phyloP scores from a whole-genome alignment of 2,888 invertebrate genomes.

The Polietes domitor region DNA sequence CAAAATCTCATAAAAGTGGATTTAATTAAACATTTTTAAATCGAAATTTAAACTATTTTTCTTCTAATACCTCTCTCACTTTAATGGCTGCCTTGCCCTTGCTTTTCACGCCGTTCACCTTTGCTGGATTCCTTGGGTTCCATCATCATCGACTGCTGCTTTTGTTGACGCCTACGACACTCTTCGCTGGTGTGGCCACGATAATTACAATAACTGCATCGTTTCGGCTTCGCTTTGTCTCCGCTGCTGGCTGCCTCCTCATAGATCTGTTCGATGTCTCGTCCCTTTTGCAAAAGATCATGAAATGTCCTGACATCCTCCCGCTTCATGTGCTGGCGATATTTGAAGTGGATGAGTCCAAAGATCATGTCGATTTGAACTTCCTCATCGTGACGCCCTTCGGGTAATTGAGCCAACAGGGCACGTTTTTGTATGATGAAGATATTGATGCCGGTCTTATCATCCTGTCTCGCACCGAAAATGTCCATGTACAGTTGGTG shows the following conservation, averaged over 20 bases:
- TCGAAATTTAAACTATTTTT: not conserved
- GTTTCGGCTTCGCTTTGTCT: constrained; percentile 69
- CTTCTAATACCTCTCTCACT: not conserved
- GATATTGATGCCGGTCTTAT: constrained; percentile 72
- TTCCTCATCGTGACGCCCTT: constrained; percentile 75
- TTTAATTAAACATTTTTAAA: too few species aligned
- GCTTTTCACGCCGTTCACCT: not conserved
- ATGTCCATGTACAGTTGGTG: constrained; percentile 78
- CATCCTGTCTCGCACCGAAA: constrained; percentile 73
- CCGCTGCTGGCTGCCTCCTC: constrained; percentile 66
- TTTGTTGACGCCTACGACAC: constrained; percentile 73
- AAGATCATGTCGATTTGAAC: constrained; percentile 76
- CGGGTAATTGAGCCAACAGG: constrained; percentile 76
- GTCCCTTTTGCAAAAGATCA: constrained; percentile 75
- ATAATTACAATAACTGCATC: constrained; percentile 77
- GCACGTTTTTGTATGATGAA: constrained; percentile 76
- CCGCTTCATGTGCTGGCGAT: constrained; percentile 76
- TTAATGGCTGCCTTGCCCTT: not conserved
- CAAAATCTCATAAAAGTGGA: not conserved
- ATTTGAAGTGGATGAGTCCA: constrained; percentile 76
- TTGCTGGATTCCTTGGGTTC: not conserved
- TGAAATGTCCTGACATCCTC: constrained; percentile 73
- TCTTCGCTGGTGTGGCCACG: constrained; percentile 74
- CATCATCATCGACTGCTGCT: not conserved
- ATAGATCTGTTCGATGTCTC: constrained; percentile 75